These are phyloP conservation scores for Brienomyrus brachyistius DNA, from an alignment of 2,113 vertebrate genomes.

Conservation along the genomic window DNA sequence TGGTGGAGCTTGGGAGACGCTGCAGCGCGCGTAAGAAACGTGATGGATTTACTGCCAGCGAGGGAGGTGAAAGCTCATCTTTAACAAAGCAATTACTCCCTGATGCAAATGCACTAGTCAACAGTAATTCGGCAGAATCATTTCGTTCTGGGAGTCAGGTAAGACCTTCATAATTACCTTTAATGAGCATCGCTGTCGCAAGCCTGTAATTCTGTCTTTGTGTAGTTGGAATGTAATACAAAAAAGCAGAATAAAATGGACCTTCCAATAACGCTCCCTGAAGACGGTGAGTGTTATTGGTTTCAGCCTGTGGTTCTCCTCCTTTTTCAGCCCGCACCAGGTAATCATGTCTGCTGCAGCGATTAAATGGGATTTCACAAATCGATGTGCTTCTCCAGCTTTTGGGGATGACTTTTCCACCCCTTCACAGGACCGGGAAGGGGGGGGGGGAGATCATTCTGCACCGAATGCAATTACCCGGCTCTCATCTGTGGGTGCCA, in stretches of 20 bases:
- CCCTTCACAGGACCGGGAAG: background rate
- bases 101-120: slow-evolving; percentile 4
- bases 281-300: background rate
- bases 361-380: background rate
- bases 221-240: slow-evolving; percentile 2
- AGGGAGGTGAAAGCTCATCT: slow-evolving; percentile 3
- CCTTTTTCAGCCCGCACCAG: background rate
- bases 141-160: slow-evolving; percentile 9
- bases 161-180: slow-evolving; percentile 12
- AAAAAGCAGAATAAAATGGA: background rate
- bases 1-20: background rate
- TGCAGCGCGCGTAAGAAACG: background rate
- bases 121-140: slow-evolving; percentile 18
- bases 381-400: background rate
- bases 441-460: background rate
- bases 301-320: background rate
- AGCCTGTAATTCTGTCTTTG: slow-evolving; percentile 14
- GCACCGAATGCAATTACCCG: background rate
- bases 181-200: slow-evolving; percentile 12
- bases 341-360: background rate
- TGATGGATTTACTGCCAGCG: background rate
- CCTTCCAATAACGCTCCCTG: background rate
- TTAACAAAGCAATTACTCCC: slow-evolving; percentile 11
- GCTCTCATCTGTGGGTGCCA: background rate
- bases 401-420: background rate